Evolutionary conservation across 2,113 vertebrate species (phyloP), one percentile per base, ranked within the genome.

Genomic region (Pachyramphus minor): DNA sequence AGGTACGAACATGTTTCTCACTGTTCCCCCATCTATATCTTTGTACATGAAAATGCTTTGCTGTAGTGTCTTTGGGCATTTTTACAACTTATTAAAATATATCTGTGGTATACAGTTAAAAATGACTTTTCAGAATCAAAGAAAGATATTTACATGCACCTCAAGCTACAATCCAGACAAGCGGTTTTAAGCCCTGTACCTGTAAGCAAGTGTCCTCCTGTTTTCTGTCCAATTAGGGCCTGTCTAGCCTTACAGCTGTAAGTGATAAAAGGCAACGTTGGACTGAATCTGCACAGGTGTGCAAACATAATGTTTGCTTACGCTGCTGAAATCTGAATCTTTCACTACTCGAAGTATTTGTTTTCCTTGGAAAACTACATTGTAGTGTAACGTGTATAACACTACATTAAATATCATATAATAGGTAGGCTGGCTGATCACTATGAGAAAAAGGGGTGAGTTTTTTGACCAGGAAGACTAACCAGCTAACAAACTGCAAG

Each of bases 271-370:
- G 75, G 39, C 35, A n/a, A 3, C 0, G 11, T 5, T 49, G 64
- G 58, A 44, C 64, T 75, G 85, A 49, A 88, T 63, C 75, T 64
- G 85, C 67, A 35, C 93, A 90, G 87, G 88, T 95, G 93, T 88
- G 90, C 88, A 93, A 94, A 95, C 82, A 90, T 31, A 21, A 0
- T 39, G 60, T 90, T 90, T 83, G 60, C 90, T 71, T 50, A 41
- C 66, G 74, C 30, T 49, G 94, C 87, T 93, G 85, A 72, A 94
- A 83, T 96, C 93, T 47, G 75, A 88, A 50, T 64, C 76, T 68
- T 90, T 92, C 93, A 92, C 85, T 95, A 11, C 56, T n/a, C 78
- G 10, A 64, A 94, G 76, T 81, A 52, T 95, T 96, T 92, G 33
- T 88, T 92, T 96, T 85, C 72, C 56, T 52, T 41, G 56, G 60